Percentiles rank a stretch among this genome's conserved stretches.
Conservation (phyloP, 2,888 invertebrate genomes). For the Agrochola circellaris region DNA sequence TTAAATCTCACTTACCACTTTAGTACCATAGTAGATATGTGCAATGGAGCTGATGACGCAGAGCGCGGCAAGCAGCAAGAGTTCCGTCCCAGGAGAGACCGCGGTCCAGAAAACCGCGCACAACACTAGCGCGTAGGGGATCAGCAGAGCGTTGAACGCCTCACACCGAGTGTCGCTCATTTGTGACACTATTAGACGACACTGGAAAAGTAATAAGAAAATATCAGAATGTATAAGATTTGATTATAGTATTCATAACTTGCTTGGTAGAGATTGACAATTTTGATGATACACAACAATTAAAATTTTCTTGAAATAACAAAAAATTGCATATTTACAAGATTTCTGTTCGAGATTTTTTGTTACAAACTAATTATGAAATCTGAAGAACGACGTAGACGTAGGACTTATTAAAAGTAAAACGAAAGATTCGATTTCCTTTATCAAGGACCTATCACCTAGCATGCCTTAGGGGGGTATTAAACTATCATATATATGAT, state of each 20-base stretch:
- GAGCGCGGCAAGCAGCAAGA: slow-evolving; percentile 93
- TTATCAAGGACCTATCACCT: not conserved
- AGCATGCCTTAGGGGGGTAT: too few relatives aligned
- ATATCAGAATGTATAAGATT: not conserved
- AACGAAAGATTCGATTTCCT: not conserved
- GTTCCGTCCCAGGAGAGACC: slow-evolving; percentile 90
- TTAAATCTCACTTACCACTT: slow-evolving; percentile 93
- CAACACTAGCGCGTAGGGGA: slow-evolving; percentile 90
- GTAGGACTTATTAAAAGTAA: too few relatives aligned
- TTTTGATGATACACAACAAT: not conserved
- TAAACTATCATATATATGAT: too few relatives aligned
- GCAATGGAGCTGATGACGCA: slow-evolving; percentile 93
- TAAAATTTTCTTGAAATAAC: not conserved
- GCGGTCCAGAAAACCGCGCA: slow-evolving; percentile 78
- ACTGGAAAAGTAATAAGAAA: slow-evolving; percentile 90
- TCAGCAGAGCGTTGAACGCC: slow-evolving; percentile 93
- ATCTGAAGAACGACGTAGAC: not conserved
- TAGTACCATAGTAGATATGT: slow-evolving; percentile 97
- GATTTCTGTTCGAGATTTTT: not conserved
- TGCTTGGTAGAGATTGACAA: not conserved
- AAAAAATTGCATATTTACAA: not conserved
- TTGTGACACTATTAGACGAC: slow-evolving; percentile 98
- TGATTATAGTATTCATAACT: not conserved
- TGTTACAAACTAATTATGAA: not conserved
- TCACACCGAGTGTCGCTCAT: slow-evolving; percentile 98